Base-by-base conservation (phyloP, 2,888 invertebrate genomes). In the Nomada ruficornis region DNA sequence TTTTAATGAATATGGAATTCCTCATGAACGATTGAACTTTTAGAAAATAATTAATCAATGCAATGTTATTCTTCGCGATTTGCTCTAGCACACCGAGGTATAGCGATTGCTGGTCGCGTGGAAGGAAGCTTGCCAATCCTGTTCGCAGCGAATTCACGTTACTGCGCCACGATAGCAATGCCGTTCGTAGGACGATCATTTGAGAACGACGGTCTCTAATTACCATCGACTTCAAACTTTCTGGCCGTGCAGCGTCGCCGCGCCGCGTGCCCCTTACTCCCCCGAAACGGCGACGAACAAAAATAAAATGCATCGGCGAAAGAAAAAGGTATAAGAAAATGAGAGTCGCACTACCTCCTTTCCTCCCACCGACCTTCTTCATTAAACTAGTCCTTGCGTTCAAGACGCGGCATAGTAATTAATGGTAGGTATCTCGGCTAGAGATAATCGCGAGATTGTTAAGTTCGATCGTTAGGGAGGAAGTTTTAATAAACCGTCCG, bases 401-500 rank as follows among this genome's bases (percentile, higher is more conserved):
- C 65, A 57, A 77, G 77, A 77, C 77, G 73, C 55, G 55, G 62
- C n/a, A 44, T 67, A 81, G 71, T 80, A 86, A 88, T 88, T 88
- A 88, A 88, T 82, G 82, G 29, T 44, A 59, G 68, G 63, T 47
- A 74, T 72, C 74, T 82, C 36, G 29, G 72, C 26, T 60, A 77
- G 83, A 82, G 83, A 74, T 86, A 84, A 87, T 80, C 80, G 59
- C 65, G 36, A 74, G 82, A 85, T 89, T 80, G 82, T 77, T 69
- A 86, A 86, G 85, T 85, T 81, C 77, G 77, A 88, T 87, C 84
- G 80, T 89, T 88, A 86, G 76, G 67, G 70, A 44, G 71, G 59
- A 85, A 83, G 82, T 86, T 88, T 87, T 87, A 88, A 87, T 88
- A 87, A 89, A 87, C 67, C 64, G 59, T 42, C 62, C 29, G 50